phyloP scores from a whole-genome alignment of 2,113 vertebrate species.

The Microtus ochrogaster region DNA sequence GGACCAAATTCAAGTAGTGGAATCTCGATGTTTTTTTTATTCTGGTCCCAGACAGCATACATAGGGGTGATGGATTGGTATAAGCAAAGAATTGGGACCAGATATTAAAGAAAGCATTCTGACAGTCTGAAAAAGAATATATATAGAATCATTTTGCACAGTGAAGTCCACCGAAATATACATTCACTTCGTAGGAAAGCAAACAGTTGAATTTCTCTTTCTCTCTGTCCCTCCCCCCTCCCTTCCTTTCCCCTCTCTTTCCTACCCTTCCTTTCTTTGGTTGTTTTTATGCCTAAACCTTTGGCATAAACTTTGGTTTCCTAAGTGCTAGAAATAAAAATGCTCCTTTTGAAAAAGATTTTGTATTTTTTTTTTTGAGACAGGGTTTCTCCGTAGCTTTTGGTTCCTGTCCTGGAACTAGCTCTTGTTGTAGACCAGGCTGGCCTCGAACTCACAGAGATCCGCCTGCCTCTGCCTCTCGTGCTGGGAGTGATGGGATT shows the following conservation, averaged over 20 bases:
- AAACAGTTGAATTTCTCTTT: background rate
- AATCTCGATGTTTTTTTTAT: constrained; percentile 34
- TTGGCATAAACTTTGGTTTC: background rate
- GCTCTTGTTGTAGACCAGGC: no score
- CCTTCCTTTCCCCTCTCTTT: background rate
- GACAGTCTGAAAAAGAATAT: background rate
- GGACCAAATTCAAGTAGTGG: constrained; percentile 20
- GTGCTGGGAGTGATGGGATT: no score
- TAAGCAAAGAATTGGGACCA: background rate
- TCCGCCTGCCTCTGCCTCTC: no score
- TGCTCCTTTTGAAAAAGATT: background rate
- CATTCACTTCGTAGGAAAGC: background rate
- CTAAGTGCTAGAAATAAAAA: constrained; percentile 39
- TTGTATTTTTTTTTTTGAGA: background rate
- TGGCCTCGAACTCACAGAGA: no score
- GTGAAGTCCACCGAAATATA: constrained; percentile 38
- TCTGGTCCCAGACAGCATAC: background rate
- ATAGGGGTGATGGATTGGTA: constrained; percentile 21
- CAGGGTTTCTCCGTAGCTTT: no score
- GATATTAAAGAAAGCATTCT: constrained; percentile 51
- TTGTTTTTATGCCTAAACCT: constrained; percentile 48
- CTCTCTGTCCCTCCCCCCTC: background rate
- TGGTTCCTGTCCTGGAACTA: no score
- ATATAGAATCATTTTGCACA: constrained; percentile 36
- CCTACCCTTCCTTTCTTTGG: no score